Base-by-base conservation (phyloP, 2,113 vertebrate genomes). In the Pontoporia blainvillei region DNA sequence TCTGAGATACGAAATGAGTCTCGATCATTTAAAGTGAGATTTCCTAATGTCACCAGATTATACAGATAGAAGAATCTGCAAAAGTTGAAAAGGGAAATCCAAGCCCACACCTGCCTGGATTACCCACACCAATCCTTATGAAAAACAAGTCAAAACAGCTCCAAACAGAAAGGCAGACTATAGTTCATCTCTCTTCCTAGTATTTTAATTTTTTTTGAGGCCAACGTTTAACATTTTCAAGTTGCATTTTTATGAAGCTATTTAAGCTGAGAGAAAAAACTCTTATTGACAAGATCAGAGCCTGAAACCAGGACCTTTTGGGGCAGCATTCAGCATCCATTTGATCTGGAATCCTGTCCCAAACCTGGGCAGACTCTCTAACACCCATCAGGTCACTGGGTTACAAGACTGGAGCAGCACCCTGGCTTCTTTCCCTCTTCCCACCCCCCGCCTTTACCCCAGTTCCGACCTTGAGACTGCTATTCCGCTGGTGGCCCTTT, bases 161-260 rank as follows among this genome's bases (percentile, higher is more conserved):
- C 57, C 6, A 76, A 72, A 66, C 5, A 34, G 29, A 75, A 86
- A 79, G 34, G n/a, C 8, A 82, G 72, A 66, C 57, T 27, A 13
- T 12, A 44, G 13, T 39, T 79, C 82, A 54, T 39, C 36, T 72
- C 29, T 54, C 39, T 67, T 67, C 67, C 44, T 57, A 34, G 17
- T 15, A 36, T 67, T 82, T 34, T 27, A 62, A 75, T 14, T 41
- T 27, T 84, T 95, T 91, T 86, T 79, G 34, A 93, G 59, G 15
- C 1, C 44, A 79, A 52, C 1, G 25, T 81, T 90, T 64, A 87
- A 90, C 39, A n/a, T 23, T 94, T 62, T 73, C 57, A 87, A 69
- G 25, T 72, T 78, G 17, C 27, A 64, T 83, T 92, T 94, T 94
- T 86, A 95, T 17, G 57, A 83, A 86, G n/a, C 18, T 73, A 36